Evolutionary conservation across 2,113 vertebrate species (phyloP).

Genomic region (Petroica traversi): DNA sequence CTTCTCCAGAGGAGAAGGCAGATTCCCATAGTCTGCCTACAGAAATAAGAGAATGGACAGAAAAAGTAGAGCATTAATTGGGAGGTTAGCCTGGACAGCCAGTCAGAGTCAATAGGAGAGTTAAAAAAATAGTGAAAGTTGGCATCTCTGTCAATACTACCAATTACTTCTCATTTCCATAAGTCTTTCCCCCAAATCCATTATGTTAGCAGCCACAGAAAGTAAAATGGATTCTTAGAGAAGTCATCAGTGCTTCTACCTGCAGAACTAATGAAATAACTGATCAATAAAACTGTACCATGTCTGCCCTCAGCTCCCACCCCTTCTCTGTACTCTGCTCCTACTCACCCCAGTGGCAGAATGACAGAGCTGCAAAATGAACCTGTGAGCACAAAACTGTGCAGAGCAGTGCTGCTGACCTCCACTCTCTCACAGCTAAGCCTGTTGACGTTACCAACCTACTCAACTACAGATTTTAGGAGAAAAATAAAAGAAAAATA

Average conservation of each 20-base stretch:
- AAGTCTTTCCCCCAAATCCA: background rate
- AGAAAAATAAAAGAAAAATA: background rate
- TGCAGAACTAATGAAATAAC: background rate
- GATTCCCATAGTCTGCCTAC: background rate
- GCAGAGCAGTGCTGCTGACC: background rate
- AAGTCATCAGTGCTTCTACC: background rate
- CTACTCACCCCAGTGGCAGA: background rate
- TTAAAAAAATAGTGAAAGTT: background rate
- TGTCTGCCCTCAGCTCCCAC: background rate
- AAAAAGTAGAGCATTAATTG: background rate
- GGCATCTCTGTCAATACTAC: background rate
- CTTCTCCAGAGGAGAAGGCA: background rate
- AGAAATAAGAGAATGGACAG: background rate
- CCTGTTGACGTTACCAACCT: background rate
- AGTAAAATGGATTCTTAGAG: background rate
- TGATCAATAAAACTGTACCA: background rate
- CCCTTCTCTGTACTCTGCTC: background rate
- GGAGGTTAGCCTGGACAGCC: background rate
- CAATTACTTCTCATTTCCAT: conserved; percentile 26
- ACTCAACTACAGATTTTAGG: background rate
- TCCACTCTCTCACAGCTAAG: background rate
- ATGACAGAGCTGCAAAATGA: background rate
- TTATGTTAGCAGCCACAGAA: background rate
- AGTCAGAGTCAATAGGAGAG: background rate
- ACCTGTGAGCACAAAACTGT: background rate